Evolutionary conservation across 2,113 vertebrate genomes (phyloP).

Genomic region (Tinamus guttatus): DNA sequence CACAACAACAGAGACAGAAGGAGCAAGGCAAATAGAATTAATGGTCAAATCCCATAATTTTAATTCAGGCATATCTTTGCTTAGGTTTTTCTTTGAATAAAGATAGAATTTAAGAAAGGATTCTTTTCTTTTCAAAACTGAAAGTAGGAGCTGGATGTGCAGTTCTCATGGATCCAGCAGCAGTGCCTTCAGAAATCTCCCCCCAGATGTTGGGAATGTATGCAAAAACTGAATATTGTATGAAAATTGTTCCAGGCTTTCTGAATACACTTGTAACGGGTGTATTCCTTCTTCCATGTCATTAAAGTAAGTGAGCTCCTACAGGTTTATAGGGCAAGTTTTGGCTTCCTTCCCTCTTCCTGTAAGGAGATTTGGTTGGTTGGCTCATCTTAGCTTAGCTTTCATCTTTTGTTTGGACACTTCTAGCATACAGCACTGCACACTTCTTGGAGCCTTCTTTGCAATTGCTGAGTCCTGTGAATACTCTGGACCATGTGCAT

Average conservation of each 20-base stretch:
- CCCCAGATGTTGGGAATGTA: background rate
- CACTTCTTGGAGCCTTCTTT: background rate
- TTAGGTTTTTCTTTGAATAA: background rate
- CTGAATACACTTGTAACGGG: background rate
- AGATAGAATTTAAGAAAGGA: background rate
- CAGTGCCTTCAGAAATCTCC: background rate
- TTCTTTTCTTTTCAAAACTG: background rate
- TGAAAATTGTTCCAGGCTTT: background rate
- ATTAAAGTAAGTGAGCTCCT: background rate
- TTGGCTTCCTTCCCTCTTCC: background rate
- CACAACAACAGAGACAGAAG: background rate
- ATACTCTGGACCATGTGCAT: background rate
- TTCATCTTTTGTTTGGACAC: background rate
- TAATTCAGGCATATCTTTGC: background rate
- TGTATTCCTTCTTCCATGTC: background rate
- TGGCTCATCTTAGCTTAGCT: background rate
- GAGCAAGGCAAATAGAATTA: background rate
- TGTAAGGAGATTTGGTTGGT: background rate
- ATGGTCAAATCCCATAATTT: background rate
- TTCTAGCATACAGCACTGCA: background rate
- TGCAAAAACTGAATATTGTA: background rate
- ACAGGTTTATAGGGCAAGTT: background rate
- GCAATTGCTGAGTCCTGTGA: too few species aligned
- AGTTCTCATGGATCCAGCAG: background rate
- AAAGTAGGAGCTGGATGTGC: background rate